Evolutionary conservation across 2,113 vertebrate genomes (phyloP), one percentile per base, ranked within the genome.

Genomic region (Lethenteron camtschaticum): DNA sequence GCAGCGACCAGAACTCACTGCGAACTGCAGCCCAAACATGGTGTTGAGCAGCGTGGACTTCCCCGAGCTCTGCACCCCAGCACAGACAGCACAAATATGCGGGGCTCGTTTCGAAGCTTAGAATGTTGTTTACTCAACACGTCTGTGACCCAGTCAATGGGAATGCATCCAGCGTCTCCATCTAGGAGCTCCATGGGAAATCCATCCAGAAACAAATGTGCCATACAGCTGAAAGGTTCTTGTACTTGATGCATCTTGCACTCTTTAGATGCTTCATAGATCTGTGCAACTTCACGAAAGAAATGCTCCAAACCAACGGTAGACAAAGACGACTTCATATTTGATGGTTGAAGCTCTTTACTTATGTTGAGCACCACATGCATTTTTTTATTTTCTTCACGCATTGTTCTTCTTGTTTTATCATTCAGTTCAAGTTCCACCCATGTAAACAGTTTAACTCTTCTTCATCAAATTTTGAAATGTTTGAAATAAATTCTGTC

Each of bases 151-250:
- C 85, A 87, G 71, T 72, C 78, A 57, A 85, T 69, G 3, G 84
- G 82, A 11, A 85, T 79, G 72, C 82, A 82, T 68, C 81, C 81
- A 2, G 80, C 79, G 73, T 81, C 79, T 69, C 84, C 82, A 12
- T 86, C 83, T 0, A 85, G 77, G 59, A 87, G 78, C 73, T 86
- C 85, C 72, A 87, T 55, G 3, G 85, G 83, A n/a, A 82, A 81
- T 9, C 83, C 84, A 68, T 76, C 72, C 16, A 84, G 72, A 71
- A 87, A 73, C 69, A 86, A 73, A 56, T 79, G 70, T 41, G 80
- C 79, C 55, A 78, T 81, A 9, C 77, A 68, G 70, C 69, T 58
- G 77, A 76, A n/a, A 77, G 71, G 24, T 8, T n/a, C 4, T 13
- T 11, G 14, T 57, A 56, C 24, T 1, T 56, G 9, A 41, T 41